Percentiles rank a stretch among this genome's conserved stretches.
phyloP scores from a whole-genome alignment of 2,797 vertebrate species.

The Garrulus glandarius region DNA sequence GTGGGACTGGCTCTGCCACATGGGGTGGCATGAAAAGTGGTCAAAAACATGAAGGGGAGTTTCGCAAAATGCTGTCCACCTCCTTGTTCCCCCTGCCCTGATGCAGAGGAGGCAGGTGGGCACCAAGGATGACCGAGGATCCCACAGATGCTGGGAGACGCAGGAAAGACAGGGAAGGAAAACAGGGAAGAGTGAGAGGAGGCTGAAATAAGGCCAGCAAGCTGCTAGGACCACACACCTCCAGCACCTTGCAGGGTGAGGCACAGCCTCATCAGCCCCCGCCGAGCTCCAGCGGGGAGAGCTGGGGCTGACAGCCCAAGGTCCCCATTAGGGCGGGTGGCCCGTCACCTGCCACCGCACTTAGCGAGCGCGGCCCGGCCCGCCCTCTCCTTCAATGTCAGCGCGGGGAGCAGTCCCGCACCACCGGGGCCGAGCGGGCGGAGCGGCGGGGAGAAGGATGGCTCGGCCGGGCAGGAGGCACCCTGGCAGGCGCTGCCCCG shows the following conservation, averaged over 20 bases:
- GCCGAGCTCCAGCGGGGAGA: background rate
- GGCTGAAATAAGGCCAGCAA: background rate
- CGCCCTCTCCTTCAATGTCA: background rate
- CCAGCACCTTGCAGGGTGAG: background rate
- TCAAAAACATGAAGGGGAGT: background rate
- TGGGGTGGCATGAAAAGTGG: background rate
- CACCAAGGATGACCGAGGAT: background rate
- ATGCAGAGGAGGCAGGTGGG: background rate
- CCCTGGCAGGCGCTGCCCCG: constrained; percentile 40
- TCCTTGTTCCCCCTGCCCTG: background rate
- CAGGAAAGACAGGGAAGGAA: background rate
- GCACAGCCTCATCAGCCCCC: background rate
- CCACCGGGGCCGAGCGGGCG: background rate
- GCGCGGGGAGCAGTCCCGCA: background rate
- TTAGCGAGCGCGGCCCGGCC: background rate
- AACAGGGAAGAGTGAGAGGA: background rate
- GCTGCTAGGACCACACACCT: background rate
- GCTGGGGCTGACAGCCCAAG: background rate
- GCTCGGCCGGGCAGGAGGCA: background rate
- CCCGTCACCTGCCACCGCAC: background rate
- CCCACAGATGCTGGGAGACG: background rate
- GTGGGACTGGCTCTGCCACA: background rate
- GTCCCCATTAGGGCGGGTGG: background rate
- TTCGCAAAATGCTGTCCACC: background rate
- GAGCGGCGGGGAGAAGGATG: background rate